phyloP scores from a whole-genome alignment of 2,797 vertebrate species.

The Alauda arvensis region DNA sequence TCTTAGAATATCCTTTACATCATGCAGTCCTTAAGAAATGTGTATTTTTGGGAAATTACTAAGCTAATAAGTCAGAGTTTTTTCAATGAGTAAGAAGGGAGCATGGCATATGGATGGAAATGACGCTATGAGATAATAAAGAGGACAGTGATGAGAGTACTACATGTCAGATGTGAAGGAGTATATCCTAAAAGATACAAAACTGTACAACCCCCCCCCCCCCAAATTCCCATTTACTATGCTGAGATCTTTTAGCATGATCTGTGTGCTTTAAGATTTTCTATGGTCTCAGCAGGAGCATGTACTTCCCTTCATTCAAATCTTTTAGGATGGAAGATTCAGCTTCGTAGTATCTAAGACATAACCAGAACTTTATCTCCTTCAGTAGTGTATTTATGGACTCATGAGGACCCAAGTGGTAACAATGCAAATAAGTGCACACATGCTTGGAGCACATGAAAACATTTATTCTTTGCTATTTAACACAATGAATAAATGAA shows the following conservation, averaged over 20 bases:
- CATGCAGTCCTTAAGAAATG: neutral
- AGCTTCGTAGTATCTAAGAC: neutral
- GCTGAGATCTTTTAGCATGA: neutral
- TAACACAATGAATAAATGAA: neutral
- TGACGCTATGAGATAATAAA: neutral
- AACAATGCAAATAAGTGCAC: neutral
- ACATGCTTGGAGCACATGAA: neutral
- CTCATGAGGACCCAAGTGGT: neutral
- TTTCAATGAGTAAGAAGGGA: neutral
- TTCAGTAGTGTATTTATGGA: neutral
- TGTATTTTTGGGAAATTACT: neutral
- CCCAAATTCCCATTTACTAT: neutral
- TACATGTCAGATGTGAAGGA: neutral
- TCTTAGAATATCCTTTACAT: neutral
- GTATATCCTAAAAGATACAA: neutral
- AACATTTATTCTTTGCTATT: neutral
- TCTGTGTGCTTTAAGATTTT: neutral
- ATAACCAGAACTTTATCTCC: neutral
- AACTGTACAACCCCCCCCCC: no score
- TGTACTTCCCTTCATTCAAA: neutral
- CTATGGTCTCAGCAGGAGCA: neutral
- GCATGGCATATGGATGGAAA: neutral
- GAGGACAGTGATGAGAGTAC: neutral
- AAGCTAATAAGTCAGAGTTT: neutral
- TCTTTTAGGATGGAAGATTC: neutral